A percentile compares a stretch with the other conserved stretches of the same genome.
phyloP scores from a whole-genome alignment of 2,797 vertebrate species.

The Crypturellus tataupa region DNA sequence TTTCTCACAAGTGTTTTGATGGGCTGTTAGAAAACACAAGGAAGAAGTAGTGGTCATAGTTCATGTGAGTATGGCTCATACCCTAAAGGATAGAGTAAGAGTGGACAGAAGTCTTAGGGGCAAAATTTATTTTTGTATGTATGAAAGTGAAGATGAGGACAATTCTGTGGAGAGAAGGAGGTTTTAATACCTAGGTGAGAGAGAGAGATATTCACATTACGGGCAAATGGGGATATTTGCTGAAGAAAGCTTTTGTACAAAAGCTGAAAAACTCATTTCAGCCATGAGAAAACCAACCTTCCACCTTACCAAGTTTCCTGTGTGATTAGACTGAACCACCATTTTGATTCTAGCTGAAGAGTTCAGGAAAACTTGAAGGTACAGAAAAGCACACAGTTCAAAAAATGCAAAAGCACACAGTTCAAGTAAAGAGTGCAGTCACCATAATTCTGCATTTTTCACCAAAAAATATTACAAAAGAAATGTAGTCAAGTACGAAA shows the following conservation, averaged over 20 bases:
- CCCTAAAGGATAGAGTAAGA: not conserved
- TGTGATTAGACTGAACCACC: not conserved
- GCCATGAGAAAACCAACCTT: not conserved
- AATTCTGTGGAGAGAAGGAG: not conserved
- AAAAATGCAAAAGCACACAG: not conserved
- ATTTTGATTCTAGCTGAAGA: not conserved
- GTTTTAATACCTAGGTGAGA: not conserved
- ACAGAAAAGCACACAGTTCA: not conserved
- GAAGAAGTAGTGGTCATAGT: not conserved
- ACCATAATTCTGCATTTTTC: not conserved
- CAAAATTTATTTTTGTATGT: not conserved
- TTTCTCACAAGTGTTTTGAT: not conserved
- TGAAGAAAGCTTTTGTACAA: not conserved
- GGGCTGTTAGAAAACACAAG: not conserved
- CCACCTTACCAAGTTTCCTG: not conserved
- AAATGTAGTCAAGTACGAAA: not conserved
- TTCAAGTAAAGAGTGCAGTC: not conserved
- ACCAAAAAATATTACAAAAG: not conserved
- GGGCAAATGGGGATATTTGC: not conserved
- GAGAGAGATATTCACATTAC: not conserved
- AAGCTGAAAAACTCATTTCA: not conserved
- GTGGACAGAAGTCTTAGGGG: not conserved
- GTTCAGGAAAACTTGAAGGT: not conserved
- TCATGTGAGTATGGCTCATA: not conserved
- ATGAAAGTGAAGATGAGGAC: not conserved